Percentiles rank a stretch among this genome's conserved stretches.
phyloP scores from a whole-genome alignment of 2,113 vertebrate genomes.

The Tragelaphus imberbis region DNA sequence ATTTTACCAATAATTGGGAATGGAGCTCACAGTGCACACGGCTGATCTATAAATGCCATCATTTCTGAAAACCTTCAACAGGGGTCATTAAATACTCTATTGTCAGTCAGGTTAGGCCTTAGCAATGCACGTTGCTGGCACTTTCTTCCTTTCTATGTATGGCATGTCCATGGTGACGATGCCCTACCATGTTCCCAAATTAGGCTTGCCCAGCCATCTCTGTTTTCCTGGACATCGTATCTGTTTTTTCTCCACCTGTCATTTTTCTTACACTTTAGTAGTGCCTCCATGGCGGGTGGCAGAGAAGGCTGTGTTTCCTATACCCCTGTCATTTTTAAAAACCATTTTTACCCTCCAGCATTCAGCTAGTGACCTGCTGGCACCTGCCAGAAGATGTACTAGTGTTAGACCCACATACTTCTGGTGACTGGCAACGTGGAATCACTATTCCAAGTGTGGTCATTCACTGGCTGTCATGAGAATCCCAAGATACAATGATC shows the following conservation, averaged over 20 bases:
- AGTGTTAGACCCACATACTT: not conserved
- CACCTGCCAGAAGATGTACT: not conserved
- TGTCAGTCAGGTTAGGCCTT: slow-evolving; percentile 15
- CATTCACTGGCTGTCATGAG: not conserved
- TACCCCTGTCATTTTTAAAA: not conserved
- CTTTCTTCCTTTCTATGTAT: not conserved
- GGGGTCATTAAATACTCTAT: slow-evolving; percentile 45
- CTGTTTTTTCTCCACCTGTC: not conserved
- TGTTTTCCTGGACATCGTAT: not conserved
- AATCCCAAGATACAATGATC: not conserved
- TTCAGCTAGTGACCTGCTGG: not conserved
- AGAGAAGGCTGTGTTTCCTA: not conserved
- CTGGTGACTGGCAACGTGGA: not conserved
- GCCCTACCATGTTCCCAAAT: not conserved
- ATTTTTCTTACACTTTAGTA: not conserved
- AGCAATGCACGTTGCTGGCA: not conserved
- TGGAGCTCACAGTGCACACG: slow-evolving; percentile 34
- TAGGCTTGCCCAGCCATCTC: not conserved
- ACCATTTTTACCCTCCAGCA: not conserved
- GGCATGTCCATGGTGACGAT: not conserved
- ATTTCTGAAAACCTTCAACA: slow-evolving; percentile 54
- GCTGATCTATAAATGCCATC: slow-evolving; percentile 44
- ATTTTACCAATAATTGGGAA: slow-evolving; percentile 47
- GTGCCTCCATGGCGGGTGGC: not conserved
- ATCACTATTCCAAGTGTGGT: not conserved